Evolutionary conservation across 2,888 invertebrate genomes (phyloP), one percentile per base, ranked within the genome.

Genomic region (Polydrusus tereticollis): DNA sequence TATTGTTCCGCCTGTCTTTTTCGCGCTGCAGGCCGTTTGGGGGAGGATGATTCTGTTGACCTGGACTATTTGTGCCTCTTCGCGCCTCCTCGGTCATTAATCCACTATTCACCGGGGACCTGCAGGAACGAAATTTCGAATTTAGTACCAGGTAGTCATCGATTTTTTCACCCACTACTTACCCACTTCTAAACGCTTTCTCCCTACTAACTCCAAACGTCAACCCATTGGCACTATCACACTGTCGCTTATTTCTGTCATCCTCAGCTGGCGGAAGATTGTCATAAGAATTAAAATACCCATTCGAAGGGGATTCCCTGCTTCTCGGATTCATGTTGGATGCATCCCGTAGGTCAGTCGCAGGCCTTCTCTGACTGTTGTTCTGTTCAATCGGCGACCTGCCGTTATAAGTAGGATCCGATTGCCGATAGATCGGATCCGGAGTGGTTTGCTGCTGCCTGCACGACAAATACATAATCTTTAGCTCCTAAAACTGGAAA

Each of bases 251-350:
- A 57, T 74, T 74, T 66, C 65, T 65, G 12, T 69, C 72, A 7
- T 72, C 74, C 57, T 74, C 74, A n/a, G 71, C 57, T 16, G 65
- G 64, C 10, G 72, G 69, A 64, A 59, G 68, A 67, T 72, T 72
- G 75, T 75, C 72, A 59, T 69, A 69, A 8, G 77, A 69, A 69
- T 67, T 75, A 63, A 64, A 68, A 60, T 66, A 75, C 75, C 73
- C 66, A 59, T 74, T 77, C 50, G 57, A 59, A 58, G 78, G 77
- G 18, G 77, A 77, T 73, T 84, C 84, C 85, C 82, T 86, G 78
- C 85, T 85, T 57, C 86, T 80, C 12, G 87, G 86, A 78, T 86
- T 87, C 86, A 86, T 86, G 82, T 85, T 86, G 79, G 85, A 85
- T 73, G 86, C 82, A 77, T 86, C 86, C 47, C 86, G 81, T 58